Evolutionary conservation across 2,888 invertebrate genomes (phyloP).

Genomic region (Synergus japonicus): DNA sequence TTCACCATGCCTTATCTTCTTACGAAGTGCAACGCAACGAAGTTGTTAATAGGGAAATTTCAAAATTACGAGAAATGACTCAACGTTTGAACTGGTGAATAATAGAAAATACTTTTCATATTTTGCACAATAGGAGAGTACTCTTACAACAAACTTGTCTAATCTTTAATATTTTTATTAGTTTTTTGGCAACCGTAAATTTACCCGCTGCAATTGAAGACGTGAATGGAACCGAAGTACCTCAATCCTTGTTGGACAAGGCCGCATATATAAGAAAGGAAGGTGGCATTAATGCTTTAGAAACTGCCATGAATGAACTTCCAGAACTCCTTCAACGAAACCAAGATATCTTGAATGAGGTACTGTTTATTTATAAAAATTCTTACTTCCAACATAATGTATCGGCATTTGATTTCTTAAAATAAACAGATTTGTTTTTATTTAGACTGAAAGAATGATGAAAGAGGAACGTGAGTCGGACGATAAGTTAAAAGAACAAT

Average conservation of each 20-base stretch:
- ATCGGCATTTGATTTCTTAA: not conserved
- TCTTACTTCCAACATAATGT: not conserved
- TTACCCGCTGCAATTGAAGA: constrained; percentile 98
- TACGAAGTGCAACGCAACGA: constrained; percentile 92
- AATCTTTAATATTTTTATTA: constrained; percentile 65
- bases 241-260: constrained; percentile 93
- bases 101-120: not conserved
- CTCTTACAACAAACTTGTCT: not conserved
- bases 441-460: constrained; percentile 87
- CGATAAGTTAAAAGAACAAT: constrained; percentile 90
- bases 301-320: constrained; percentile 88
- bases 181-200: constrained; percentile 93
- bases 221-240: constrained; percentile 85
- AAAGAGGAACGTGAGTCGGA: constrained; percentile 96
- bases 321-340: constrained; percentile 95
- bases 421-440: constrained; percentile 31
- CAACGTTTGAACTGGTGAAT: constrained; percentile 88
- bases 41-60: constrained; percentile 91
- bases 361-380: constrained; percentile 66
- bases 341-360: constrained; percentile 96
- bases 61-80: constrained; percentile 92
- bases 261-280: constrained; percentile 86
- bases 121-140: not conserved
- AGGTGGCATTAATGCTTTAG: constrained; percentile 88
- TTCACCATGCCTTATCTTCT: constrained; percentile 93